Evolutionary conservation across 2,113 vertebrate genomes (phyloP), one percentile per base, ranked within the genome.

Genomic region (Malurus elegans): DNA sequence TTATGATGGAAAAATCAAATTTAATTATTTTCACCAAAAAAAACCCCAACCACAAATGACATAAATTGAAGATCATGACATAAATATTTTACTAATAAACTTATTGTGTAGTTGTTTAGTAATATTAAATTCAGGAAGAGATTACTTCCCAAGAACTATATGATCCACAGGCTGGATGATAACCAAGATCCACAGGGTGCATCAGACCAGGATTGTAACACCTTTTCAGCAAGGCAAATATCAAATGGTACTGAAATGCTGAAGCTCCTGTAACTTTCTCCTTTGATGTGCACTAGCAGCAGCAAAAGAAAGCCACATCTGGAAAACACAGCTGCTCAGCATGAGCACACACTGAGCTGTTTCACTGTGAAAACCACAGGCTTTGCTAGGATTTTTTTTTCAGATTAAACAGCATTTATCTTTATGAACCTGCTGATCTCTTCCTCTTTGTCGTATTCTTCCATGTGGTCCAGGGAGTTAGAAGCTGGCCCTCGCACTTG

Each of bases 371-470:
- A 97, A 98, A 97, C 94, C 95, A 97, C 90, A 97, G 96, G 74
- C 92, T 96, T 86, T 94, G 74, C 88, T 89, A 95, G n/a, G 67
- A 57, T 0, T 50, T 78, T 94, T 31, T 92, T 84, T 83, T 90
- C 90, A 95, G 88, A 96, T 96, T 95, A 97, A 97, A 97, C 86
- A 97, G 93, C 79, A 98, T 97, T 97, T 97, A 97, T 97, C 88
- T 95, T 97, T 97, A 98, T 98, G 97, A 98, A 99, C 99, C 99
- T 99, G 98, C 98, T 99, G 97, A 99, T 98, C 94, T 99, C 99
- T 97, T 99, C 99, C 88, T 98, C 98, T 98, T 99, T 99, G 96
- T 99, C 98, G 62, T 98, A 98, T 74, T 99, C 99, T 97, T 99
- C 98, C 98, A 98, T 97, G 96, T 98, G 98, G 93, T 98, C 99